phyloP scores from a whole-genome alignment of 2,888 invertebrate genomes.

The Lobophora halterata region DNA sequence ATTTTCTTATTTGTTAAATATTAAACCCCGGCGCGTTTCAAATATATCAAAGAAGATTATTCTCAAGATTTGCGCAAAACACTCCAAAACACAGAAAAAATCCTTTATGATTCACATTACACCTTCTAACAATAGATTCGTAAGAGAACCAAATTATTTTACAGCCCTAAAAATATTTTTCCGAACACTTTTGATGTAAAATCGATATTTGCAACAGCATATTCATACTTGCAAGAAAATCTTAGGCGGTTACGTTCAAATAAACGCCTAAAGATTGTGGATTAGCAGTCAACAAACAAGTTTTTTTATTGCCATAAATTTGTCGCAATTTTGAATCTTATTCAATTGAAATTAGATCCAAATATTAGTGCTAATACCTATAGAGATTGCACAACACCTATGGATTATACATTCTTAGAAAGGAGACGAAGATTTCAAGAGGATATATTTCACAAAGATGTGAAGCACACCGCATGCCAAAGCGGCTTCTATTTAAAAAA shows the following conservation, averaged over 20 bases:
- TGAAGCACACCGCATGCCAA: slow-evolving; percentile 28
- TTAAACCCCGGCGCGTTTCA: slow-evolving; percentile 24
- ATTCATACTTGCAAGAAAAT: slow-evolving; percentile 6
- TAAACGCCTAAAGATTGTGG: slow-evolving; percentile 6
- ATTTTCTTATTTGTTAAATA: slow-evolving; percentile 1
- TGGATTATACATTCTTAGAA: slow-evolving; percentile 18
- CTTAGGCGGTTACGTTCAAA: slow-evolving; percentile 16
- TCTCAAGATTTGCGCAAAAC: slow-evolving; percentile 47
- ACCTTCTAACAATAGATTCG: slow-evolving; percentile 12
- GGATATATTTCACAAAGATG: slow-evolving; percentile 40
- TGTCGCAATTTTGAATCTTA: slow-evolving; percentile 1
- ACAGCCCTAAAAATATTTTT: background rate
- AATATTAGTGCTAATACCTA: no score
- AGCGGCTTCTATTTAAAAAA: no score
- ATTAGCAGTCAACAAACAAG: background rate
- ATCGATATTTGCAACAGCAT: slow-evolving; percentile 1
- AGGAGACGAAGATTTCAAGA: slow-evolving; percentile 27
- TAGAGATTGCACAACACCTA: slow-evolving; percentile 21
- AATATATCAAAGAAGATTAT: slow-evolving; percentile 35
- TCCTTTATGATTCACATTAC: slow-evolving; percentile 15
- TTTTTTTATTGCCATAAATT: background rate
- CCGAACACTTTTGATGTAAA: slow-evolving; percentile 2
- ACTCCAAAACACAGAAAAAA: slow-evolving; percentile 40
- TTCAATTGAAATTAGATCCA: background rate
- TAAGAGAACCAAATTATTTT: slow-evolving; percentile 1